Percentiles rank a stretch among this genome's conserved stretches.
Evolutionary conservation across 2,797 vertebrate genomes (phyloP).

Genomic region (Poliocrania exsul): DNA sequence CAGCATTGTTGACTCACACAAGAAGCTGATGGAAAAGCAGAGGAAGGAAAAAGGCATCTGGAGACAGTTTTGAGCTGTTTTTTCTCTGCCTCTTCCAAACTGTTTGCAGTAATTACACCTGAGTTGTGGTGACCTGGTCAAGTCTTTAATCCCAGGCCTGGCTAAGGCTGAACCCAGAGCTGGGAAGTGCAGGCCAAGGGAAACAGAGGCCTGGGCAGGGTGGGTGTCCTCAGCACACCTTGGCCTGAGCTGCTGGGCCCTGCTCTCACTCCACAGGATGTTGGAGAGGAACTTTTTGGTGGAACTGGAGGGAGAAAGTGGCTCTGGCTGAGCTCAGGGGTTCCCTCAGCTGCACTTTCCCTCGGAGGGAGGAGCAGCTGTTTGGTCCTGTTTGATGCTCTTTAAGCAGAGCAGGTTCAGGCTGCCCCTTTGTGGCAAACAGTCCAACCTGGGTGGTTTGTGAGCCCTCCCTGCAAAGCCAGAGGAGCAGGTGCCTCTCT

Average conservation of each 20-base stretch:
- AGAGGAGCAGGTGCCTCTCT: too few relatives aligned
- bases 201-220: slow-evolving; percentile 27
- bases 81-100: not conserved
- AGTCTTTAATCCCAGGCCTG: slow-evolving; percentile 59
- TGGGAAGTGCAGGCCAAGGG: slow-evolving; percentile 56
- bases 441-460: too few relatives aligned
- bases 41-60: not conserved
- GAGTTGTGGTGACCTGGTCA: slow-evolving; percentile 57
- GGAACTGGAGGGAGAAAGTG: too few relatives aligned
- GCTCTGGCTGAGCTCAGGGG: too few relatives aligned
- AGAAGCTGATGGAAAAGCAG: slow-evolving; percentile 35
- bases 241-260: not conserved
- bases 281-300: too few relatives aligned
- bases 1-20: not conserved
- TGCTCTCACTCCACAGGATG: not conserved
- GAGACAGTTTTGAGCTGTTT: slow-evolving; percentile 19
- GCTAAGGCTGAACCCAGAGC: slow-evolving; percentile 49
- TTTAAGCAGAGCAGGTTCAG: too few relatives aligned
- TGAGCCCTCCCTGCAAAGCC: too few relatives aligned
- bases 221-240: slow-evolving; percentile 64
- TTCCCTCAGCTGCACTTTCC: too few relatives aligned
- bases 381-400: too few relatives aligned
- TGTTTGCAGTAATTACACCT: slow-evolving; percentile 46
- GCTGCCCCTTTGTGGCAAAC: too few relatives aligned
- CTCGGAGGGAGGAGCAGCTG: too few relatives aligned